Percentiles rank a stretch among this genome's conserved stretches.
Conservation (phyloP, 64 coral and sea anemone species). For the Montipora efflorescens region DNA sequence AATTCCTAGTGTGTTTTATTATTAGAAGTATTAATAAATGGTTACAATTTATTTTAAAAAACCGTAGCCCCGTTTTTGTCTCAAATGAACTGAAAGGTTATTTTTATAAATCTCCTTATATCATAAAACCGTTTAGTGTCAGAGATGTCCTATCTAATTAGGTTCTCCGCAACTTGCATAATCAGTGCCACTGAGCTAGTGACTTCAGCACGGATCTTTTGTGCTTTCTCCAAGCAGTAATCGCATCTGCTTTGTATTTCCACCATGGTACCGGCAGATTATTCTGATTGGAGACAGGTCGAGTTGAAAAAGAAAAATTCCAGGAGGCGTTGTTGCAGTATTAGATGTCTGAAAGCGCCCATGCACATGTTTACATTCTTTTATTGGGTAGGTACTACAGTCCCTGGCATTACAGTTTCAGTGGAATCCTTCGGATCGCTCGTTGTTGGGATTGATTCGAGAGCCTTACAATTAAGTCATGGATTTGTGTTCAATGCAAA, state of each 20-base stretch:
- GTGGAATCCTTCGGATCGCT: not conserved
- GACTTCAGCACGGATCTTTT: not conserved
- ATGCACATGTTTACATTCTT: constrained; percentile 73
- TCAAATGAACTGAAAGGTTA: not conserved
- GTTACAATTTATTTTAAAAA: too few relatives aligned
- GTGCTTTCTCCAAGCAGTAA: not conserved
- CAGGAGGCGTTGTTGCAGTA: constrained; percentile 11
- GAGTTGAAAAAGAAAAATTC: not conserved
- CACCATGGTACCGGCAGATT: constrained; percentile 25
- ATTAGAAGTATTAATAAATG: too few relatives aligned
- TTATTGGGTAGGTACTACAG: constrained; percentile 54
- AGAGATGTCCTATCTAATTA: not conserved
- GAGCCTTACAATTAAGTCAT: too few relatives aligned
- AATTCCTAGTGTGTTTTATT: too few relatives aligned
- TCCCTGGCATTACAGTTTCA: not conserved
- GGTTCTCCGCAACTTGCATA: not conserved
- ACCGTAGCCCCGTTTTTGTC: too few relatives aligned
- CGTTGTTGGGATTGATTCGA: too few relatives aligned
- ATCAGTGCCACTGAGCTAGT: not conserved
- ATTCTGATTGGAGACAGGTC: not conserved
- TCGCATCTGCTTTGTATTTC: not conserved
- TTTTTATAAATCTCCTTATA: not conserved
- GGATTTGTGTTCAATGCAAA: too few relatives aligned
- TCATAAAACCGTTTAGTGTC: not conserved
- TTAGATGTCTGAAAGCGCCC: constrained; percentile 53